Evolutionary conservation across 1,140 invertebrate genomes (phyloP), one percentile per base, ranked within the genome.

Genomic region (Pemphigus obesinymphae): DNA sequence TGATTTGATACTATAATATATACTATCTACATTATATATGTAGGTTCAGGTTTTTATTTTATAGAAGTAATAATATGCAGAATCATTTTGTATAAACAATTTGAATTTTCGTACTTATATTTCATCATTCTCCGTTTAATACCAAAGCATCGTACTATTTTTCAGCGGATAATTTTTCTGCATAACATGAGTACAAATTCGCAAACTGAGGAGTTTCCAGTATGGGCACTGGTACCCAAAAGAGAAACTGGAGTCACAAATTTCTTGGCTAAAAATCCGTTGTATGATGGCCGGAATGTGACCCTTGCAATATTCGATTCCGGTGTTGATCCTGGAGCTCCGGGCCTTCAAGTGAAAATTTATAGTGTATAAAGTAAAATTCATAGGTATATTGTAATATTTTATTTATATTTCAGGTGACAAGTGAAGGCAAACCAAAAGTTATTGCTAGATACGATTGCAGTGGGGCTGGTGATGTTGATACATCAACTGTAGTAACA

Each of bases 291-390:
- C 11, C 90, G 94, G 86, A 94, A 93, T 86, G 92, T 95, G 45
- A 88, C 94, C 84, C 97, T 99, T 86, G 98, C 97, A 55, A 96
- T 99, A 86, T 93, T 99, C 83, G 98, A 99, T 89, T 97, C 97
- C 43, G 98, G 98, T 23, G 94, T 99, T 82, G 98, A 99, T 90
- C 97, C 97, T 50, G 95, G 95, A 63, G 96, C 96, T 20, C 90
- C 93, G 82, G 97, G 97, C 82, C 90, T 99, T 84, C 92, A 97
- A 92, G 97, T 98, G 90, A 88, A 86, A 70, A 43, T 15, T 31
- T n/a, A 29, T 17, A 7, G n/a, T 17, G 3, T 15, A 1, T 10
- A 31, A 43, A 34, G 8, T 5, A 63, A 31, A 45, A 13, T 37
- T 23, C 3, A 11, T 34, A 63, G 7, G 8, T 63, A 61, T 40